Base-by-base conservation (phyloP, 2,797 vertebrate species). In the Sebastes cheni region DNA sequence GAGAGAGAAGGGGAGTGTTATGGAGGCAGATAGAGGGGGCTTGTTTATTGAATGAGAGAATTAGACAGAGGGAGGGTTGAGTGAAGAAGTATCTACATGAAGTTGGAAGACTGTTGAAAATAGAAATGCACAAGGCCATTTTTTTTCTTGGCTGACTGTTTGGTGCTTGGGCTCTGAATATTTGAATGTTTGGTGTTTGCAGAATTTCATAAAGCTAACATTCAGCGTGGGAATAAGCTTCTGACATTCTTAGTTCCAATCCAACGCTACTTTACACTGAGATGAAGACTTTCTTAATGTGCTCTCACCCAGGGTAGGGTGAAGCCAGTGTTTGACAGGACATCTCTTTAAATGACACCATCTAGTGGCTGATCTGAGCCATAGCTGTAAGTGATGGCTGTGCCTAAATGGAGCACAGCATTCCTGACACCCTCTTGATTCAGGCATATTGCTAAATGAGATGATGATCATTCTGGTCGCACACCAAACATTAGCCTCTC, bases 11-110 rank as follows among this genome's bases (percentile, higher is more conserved):
- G 64, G 36, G 58, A 8, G 64, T 11, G 30, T 61, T 74, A 54
- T 68, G 82, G 74, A 74, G 69, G 79, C 72, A 78, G 84, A 89
- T 85, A 81, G 65, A 84, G 66, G 72, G 50, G 50, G 34, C 18
- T 67, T 64, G 72, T 86, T 88, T 88, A 83, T 72, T 80, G 64
- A 83, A 66, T 56, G 34, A 76, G 56, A 71, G 73, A 68, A 61
- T 72, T 50, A 76, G 66, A 74, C 13, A 11, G 25, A 64, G 32
- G 68, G 25, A 32, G 23, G 64, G 32, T 11, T 34, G 30, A 72
- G 16, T 16, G 5, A 42, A 72, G 2, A 68, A 22, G 3, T 70
- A 68, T 84, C 29, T 67, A 3, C 54, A 64, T 67, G 10, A 72
- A 85, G 65, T 6, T 36, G 10, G 18, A 65, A 69, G 34, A 56